A percentile compares a stretch with the other conserved stretches of the same genome.
These are phyloP conservation scores for Amorpha juglandis DNA, from an alignment of 2,888 invertebrate genomes.

Conservation along the genomic window DNA sequence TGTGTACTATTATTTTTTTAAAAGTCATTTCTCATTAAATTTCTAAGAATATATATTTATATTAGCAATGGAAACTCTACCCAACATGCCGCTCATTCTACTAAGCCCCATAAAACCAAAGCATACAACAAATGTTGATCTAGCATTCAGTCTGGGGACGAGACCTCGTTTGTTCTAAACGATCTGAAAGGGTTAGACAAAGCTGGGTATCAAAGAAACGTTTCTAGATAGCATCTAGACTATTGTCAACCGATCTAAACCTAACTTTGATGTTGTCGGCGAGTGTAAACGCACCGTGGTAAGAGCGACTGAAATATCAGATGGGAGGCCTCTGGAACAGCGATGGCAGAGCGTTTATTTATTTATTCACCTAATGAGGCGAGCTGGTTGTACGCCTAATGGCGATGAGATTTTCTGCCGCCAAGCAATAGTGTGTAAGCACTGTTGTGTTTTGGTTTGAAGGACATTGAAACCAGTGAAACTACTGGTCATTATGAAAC, in stretches of 20 bases:
- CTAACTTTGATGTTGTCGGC: constrained; percentile 29
- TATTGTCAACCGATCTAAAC: constrained; percentile 22
- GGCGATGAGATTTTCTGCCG: too few species aligned
- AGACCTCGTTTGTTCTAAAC: not conserved
- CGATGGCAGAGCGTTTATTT: constrained; percentile 12
- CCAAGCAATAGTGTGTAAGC: too few species aligned
- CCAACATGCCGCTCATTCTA: too few species aligned
- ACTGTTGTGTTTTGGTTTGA: too few species aligned
- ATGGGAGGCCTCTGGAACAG: constrained; percentile 32
- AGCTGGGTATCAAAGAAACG: constrained; percentile 11
- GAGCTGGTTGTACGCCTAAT: too few species aligned
- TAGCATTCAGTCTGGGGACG: not conserved
- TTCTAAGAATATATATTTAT: too few species aligned
- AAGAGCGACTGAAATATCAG: constrained; percentile 41
- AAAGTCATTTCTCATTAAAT: too few species aligned
- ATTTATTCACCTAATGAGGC: not conserved
- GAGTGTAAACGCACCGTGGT: constrained; percentile 38
- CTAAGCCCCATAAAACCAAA: not conserved
- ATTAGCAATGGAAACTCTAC: too few species aligned
- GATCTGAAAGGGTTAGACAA: too few species aligned
- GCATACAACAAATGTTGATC: not conserved
- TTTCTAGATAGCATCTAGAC: constrained; percentile 9
- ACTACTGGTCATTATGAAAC: too few species aligned
- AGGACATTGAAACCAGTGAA: too few species aligned
- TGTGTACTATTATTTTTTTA: too few species aligned